phyloP scores from a whole-genome alignment of 2,888 invertebrate species.

The Iphiclides podalirius region DNA sequence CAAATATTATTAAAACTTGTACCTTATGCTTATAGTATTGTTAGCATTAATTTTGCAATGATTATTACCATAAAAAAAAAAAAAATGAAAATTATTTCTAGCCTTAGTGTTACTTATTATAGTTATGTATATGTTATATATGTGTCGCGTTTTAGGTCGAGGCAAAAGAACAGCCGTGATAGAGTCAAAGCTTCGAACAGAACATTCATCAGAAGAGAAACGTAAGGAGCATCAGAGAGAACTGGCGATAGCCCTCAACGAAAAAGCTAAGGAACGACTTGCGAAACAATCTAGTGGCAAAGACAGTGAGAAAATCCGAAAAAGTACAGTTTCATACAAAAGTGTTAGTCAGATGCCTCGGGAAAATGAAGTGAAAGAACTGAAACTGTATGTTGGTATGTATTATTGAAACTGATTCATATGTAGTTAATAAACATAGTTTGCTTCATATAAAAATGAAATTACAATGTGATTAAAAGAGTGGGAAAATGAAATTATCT shows the following conservation, averaged over 20 bases:
- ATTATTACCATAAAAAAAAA: too few relatives aligned
- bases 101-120: not conserved
- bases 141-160: conserved; percentile 60
- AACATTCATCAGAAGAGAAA: conserved; percentile 98
- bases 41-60: too few relatives aligned
- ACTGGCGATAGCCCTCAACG: conserved; percentile 93
- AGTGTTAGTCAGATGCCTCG: conserved; percentile 94
- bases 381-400: conserved; percentile 96
- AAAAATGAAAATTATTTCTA: too few relatives aligned
- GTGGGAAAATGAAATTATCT: too few relatives aligned
- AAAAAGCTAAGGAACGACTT: conserved; percentile 94
- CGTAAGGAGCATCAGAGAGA: conserved; percentile 98
- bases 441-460: too few relatives aligned
- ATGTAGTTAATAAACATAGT: too few relatives aligned
- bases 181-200: conserved; percentile 95
- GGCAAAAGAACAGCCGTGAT: conserved; percentile 94
- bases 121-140: too few relatives aligned
- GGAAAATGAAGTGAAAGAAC: conserved; percentile 94
- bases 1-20: too few relatives aligned
- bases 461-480: too few relatives aligned
- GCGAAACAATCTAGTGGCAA: conserved; percentile 93
- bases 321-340: conserved; percentile 97
- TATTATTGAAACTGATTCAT: conserved; percentile 25
- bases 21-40: too few relatives aligned
- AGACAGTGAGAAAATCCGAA: conserved; percentile 93